Percentiles rank a stretch among this genome's conserved stretches.
Evolutionary conservation across 1,140 invertebrate species (phyloP).

Genomic region (Ectropis grisescens): DNA sequence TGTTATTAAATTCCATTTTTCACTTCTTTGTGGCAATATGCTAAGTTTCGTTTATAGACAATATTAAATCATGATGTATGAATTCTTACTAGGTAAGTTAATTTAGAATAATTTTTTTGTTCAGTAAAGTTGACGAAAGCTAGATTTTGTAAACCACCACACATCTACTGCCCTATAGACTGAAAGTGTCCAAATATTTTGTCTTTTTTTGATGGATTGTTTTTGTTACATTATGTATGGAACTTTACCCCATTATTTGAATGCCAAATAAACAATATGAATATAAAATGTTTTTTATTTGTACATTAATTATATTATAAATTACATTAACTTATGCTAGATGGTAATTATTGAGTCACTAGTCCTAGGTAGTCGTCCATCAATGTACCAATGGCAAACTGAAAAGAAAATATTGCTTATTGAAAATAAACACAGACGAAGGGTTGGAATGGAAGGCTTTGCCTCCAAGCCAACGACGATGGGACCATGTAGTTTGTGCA

Average conservation of each 20-base stretch:
- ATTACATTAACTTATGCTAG: slow-evolving; percentile 6
- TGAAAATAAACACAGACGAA: neutral
- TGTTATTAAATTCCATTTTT: neutral
- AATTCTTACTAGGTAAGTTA: slow-evolving; percentile 20
- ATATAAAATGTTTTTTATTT: slow-evolving; percentile 30
- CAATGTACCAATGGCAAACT: slow-evolving; percentile 98
- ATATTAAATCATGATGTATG: too few relatives aligned
- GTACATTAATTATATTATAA: slow-evolving; percentile 16
- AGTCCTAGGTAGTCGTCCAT: slow-evolving; percentile 97
- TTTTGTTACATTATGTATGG: slow-evolving; percentile 59
- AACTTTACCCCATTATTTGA: slow-evolving; percentile 58
- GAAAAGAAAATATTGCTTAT: slow-evolving; percentile 63
- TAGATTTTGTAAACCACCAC: slow-evolving; percentile 15
- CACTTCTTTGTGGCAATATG: too few relatives aligned
- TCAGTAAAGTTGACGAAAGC: neutral
- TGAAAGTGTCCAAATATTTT: slow-evolving; percentile 63
- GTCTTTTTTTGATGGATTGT: slow-evolving; percentile 46
- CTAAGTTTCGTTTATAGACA: too few relatives aligned
- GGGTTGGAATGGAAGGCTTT: too few relatives aligned
- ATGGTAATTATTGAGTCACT: slow-evolving; percentile 57
- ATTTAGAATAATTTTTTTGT: slow-evolving; percentile 5
- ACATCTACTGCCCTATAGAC: slow-evolving; percentile 64
- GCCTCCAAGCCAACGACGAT: too few relatives aligned
- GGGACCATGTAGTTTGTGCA: too few relatives aligned
- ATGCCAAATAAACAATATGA: slow-evolving; percentile 63